Percentiles rank a stretch among this genome's conserved stretches.
Conservation (phyloP, 2,888 invertebrate species). For the Helleia helle region DNA sequence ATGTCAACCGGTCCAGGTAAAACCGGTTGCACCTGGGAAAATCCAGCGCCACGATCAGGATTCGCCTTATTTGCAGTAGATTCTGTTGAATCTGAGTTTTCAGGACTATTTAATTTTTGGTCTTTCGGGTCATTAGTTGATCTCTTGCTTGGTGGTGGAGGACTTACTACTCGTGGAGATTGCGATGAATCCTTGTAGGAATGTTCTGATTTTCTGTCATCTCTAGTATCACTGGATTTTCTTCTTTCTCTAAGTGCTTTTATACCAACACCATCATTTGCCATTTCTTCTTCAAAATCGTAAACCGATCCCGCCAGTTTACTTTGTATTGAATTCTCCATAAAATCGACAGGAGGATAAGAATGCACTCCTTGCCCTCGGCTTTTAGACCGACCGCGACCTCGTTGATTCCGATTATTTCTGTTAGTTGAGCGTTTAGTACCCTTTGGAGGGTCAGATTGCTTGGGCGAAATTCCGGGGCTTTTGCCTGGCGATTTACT, state of each 20-base stretch:
- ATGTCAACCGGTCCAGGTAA: conserved; percentile 92
- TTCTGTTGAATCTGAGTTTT: conserved; percentile 27
- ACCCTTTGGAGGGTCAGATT: conserved; percentile 59
- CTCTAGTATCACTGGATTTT: conserved; percentile 81
- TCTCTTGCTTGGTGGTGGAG: conserved; percentile 49
- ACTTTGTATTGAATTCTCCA: conserved; percentile 82
- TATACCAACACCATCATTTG: conserved; percentile 82
- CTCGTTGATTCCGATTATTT: conserved; percentile 58
- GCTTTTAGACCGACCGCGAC: conserved; percentile 66
- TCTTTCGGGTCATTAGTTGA: conserved; percentile 28
- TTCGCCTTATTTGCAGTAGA: conserved; percentile 32
- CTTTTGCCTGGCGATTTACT: conserved; percentile 81
- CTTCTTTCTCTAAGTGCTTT: conserved; percentile 86
- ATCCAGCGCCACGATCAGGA: conserved; percentile 34
- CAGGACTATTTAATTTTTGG: conserved; percentile 40
- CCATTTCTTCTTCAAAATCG: conserved; percentile 89
- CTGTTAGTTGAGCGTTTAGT: conserved; percentile 48
- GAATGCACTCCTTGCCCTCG: conserved; percentile 40
- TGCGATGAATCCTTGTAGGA: conserved; percentile 71
- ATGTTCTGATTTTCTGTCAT: conserved; percentile 72
- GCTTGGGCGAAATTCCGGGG: conserved; percentile 80
- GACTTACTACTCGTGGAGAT: conserved; percentile 73
- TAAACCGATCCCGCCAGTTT: conserved; percentile 91
- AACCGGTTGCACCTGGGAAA: conserved; percentile 79
- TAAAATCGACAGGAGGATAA: conserved; percentile 55